Conservation (phyloP, 2,888 invertebrate genomes). For the Himalopsyche tibetana region DNA sequence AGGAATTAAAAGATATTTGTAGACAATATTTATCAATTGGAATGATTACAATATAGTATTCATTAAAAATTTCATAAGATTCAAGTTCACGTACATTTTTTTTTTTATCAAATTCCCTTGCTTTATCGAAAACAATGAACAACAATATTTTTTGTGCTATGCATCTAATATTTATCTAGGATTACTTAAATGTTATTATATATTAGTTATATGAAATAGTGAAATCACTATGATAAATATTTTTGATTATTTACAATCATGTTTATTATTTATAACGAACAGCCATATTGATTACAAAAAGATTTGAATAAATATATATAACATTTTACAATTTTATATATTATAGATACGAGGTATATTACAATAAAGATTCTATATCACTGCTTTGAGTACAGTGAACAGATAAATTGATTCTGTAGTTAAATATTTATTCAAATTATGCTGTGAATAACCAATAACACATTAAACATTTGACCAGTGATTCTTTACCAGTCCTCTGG, state of each 20-base stretch:
- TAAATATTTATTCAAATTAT: constrained; percentile 2
- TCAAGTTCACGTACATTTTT: constrained; percentile 12
- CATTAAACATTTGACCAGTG: background rate
- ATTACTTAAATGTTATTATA: constrained; percentile 13
- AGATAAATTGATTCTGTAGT: background rate
- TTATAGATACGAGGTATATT: background rate
- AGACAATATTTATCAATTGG: background rate
- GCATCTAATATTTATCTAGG: constrained; percentile 24
- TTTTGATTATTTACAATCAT: constrained; percentile 30
- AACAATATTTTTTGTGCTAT: constrained; percentile 31
- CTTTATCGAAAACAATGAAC: constrained; percentile 8
- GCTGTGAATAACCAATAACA: background rate
- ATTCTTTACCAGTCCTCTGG: too few relatives aligned
- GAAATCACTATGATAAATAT: constrained; percentile 24
- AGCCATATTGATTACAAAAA: constrained; percentile 34
- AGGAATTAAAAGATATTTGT: background rate
- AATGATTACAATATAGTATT: constrained; percentile 11
- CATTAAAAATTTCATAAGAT: constrained; percentile 12
- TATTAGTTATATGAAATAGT: constrained; percentile 15
- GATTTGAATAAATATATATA: constrained; percentile 29
- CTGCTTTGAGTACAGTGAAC: background rate
- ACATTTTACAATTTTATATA: background rate
- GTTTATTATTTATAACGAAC: constrained; percentile 18
- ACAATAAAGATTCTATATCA: background rate
- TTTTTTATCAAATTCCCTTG: background rate